Evolutionary conservation across 53 echinoderm and acorn worm species (phyloP).

Genomic region (Patiria pectinifera): DNA sequence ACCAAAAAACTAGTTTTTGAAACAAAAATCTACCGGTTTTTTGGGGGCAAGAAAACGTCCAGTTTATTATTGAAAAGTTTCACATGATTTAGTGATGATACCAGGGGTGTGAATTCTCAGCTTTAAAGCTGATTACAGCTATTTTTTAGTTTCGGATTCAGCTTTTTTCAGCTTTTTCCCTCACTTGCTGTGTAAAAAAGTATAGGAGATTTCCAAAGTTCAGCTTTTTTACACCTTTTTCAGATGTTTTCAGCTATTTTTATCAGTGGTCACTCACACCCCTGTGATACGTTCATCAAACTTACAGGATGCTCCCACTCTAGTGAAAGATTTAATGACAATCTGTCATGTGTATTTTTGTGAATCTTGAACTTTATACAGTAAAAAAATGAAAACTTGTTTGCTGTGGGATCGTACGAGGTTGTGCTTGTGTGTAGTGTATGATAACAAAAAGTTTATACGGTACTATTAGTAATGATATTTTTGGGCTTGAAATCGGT

Average conservation of each 20-base stretch:
- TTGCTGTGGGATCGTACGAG: neutral
- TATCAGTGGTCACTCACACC: too few species aligned
- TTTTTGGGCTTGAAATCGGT: neutral
- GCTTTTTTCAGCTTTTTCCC: too few species aligned
- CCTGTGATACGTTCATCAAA: too few species aligned
- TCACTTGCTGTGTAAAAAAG: too few species aligned
- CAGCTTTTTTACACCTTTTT: too few species aligned
- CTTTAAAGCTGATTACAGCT: too few species aligned
- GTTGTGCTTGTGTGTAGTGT: neutral
- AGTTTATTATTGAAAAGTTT: conserved; percentile 3
- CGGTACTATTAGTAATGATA: neutral
- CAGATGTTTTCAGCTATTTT: too few species aligned
- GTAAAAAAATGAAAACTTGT: neutral
- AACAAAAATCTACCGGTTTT: neutral
- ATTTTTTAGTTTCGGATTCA: too few species aligned
- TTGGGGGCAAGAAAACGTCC: neutral
- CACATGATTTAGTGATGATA: neutral
- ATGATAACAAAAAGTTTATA: too few species aligned
- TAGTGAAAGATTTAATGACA: neutral
- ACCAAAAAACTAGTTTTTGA: conserved; percentile 28
- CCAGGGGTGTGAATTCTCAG: too few species aligned
- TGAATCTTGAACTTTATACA: neutral
- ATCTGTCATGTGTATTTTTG: neutral
- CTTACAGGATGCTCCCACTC: too few species aligned
- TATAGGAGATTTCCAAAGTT: too few species aligned